phyloP scores from a whole-genome alignment of 2,888 invertebrate species.

The Cheilosia urbana region DNA sequence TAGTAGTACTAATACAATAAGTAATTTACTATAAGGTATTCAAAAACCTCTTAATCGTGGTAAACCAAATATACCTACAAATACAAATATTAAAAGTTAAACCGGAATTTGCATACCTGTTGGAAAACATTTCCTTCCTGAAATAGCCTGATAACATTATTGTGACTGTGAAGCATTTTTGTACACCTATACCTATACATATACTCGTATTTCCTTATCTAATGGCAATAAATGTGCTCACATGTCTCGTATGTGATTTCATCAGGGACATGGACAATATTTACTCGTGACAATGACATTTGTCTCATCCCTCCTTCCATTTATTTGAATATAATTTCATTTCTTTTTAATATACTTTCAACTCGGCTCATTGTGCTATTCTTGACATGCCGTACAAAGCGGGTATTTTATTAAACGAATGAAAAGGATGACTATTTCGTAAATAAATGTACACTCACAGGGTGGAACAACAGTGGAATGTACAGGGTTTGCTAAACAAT shows the following conservation, averaged over 20 bases:
- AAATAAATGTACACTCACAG: too few species aligned
- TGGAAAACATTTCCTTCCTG: too few species aligned
- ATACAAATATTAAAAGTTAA: too few species aligned
- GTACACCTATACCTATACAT: not conserved
- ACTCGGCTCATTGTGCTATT: slow-evolving; percentile 5
- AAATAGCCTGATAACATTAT: too few species aligned
- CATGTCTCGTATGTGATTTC: not conserved
- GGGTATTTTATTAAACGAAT: not conserved
- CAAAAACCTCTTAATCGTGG: too few species aligned
- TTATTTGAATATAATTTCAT: not conserved
- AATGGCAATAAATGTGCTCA: not conserved
- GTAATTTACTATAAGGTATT: too few species aligned
- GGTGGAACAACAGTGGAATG: too few species aligned
- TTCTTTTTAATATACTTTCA: slow-evolving; percentile 20
- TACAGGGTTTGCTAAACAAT: too few species aligned
- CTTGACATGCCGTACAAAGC: slow-evolving; percentile 21
- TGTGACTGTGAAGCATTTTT: too few species aligned
- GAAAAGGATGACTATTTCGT: not conserved
- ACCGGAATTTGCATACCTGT: too few species aligned
- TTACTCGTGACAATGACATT: slow-evolving; percentile 25
- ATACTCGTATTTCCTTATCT: not conserved
- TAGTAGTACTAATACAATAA: too few species aligned
- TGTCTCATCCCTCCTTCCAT: not conserved
- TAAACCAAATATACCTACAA: too few species aligned
- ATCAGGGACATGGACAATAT: slow-evolving; percentile 5